A percentile compares a stretch with the other conserved stretches of the same genome.
These are phyloP conservation scores for Notoglanidium macrostoma DNA, from an alignment of 2,797 vertebrate genomes.

Conservation along the genomic window DNA sequence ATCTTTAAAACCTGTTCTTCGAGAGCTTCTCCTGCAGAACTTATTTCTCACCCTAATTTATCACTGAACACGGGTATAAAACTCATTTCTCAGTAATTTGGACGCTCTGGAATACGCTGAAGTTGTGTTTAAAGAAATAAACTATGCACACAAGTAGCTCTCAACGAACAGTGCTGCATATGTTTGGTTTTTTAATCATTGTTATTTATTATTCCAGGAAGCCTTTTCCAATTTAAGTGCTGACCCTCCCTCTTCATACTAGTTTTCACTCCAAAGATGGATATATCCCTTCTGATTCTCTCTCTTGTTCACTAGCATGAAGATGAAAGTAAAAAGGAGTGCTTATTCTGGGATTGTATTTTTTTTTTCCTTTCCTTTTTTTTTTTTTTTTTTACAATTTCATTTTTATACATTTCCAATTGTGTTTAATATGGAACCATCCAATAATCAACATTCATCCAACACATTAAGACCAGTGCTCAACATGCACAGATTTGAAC, in stretches of 20 bases:
- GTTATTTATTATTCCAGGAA: constrained; percentile 27
- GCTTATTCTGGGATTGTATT: constrained; percentile 34
- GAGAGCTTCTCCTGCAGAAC: neutral
- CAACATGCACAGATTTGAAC: constrained; percentile 82
- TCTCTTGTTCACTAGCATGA: neutral
- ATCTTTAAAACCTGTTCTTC: constrained; percentile 3
- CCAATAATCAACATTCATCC: constrained; percentile 31
- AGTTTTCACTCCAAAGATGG: constrained; percentile 19
- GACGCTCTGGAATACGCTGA: neutral
- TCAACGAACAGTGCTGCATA: neutral
- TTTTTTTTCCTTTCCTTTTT: constrained; percentile 13
- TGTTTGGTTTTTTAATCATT: neutral
- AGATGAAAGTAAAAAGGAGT: constrained; percentile 27
- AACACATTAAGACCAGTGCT: constrained; percentile 68
- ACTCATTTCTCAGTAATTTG: neutral
- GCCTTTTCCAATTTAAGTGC: constrained; percentile 45
- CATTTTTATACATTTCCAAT: constrained; percentile 38
- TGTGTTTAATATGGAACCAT: constrained; percentile 39
- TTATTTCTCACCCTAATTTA: neutral
- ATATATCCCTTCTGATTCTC: neutral
- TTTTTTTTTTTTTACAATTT: constrained; percentile 18
- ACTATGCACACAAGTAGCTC: neutral
- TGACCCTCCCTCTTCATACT: constrained; percentile 41
- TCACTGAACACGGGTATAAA: neutral
- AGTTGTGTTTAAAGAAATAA: constrained; percentile 3